Evolutionary conservation across 2,797 vertebrate genomes (phyloP).

Genomic region (Tinamus major): DNA sequence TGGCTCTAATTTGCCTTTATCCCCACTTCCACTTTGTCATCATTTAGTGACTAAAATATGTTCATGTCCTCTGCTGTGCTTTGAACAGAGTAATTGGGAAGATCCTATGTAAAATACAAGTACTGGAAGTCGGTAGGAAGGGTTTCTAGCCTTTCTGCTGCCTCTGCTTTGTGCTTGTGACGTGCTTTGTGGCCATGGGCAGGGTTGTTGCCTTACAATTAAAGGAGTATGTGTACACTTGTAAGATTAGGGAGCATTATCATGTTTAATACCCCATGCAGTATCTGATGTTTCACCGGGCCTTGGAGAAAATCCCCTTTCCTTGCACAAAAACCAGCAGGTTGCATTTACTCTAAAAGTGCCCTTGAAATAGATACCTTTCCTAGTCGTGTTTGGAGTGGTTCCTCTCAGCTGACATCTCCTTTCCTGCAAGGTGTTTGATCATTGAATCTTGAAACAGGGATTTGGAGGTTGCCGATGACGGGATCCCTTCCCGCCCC

Average conservation of each 20-base stretch:
- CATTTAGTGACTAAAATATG: neutral
- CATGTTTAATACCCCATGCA: neutral
- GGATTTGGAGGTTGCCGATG: slow-evolving; percentile 10
- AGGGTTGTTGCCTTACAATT: slow-evolving; percentile 18
- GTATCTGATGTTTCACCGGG: neutral
- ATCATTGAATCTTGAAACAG: slow-evolving; percentile 3
- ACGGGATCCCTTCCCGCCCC: slow-evolving; percentile 33
- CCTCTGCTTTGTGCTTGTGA: neutral
- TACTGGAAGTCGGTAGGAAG: neutral
- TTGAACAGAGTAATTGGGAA: neutral
- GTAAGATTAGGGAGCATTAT: slow-evolving; percentile 34
- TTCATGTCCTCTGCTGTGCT: neutral
- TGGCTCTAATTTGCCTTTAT: neutral
- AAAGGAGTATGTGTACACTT: neutral
- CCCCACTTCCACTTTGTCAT: neutral
- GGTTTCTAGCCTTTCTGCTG: neutral
- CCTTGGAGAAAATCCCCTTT: slow-evolving; percentile 31
- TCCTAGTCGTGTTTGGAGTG: neutral
- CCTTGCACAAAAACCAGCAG: slow-evolving; percentile 4
- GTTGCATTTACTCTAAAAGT: slow-evolving; percentile 35
- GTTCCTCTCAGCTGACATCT: neutral
- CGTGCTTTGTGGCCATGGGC: neutral
- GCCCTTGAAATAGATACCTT: neutral
- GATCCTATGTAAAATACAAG: neutral
- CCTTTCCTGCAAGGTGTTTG: neutral